Conservation (phyloP, 2,888 invertebrate species). For the Microchrysa polita region DNA sequence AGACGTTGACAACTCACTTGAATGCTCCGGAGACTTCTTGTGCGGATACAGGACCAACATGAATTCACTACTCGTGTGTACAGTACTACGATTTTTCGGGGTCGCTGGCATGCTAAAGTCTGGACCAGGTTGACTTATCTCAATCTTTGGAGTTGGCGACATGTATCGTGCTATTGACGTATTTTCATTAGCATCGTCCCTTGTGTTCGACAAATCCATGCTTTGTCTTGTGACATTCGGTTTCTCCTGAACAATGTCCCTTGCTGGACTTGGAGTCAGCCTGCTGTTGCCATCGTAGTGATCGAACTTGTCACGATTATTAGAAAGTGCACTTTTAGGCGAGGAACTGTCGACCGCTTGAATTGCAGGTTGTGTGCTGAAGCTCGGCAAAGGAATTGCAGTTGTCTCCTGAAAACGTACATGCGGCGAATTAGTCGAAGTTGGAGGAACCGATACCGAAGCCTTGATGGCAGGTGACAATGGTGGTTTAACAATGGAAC, state of each 20-base stretch:
- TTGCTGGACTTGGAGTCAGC: not conserved
- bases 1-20: conserved; percentile 59
- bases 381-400: not conserved
- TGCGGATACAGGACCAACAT: conserved; percentile 79
- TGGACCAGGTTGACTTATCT: conserved; percentile 55
- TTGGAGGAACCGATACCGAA: not conserved
- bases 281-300: not conserved
- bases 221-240: conserved; percentile 54
- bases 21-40: conserved; percentile 66
- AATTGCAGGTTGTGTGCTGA: not conserved
- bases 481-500: not conserved
- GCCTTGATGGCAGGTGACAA: not conserved
- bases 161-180: conserved; percentile 30
- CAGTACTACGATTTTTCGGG: conserved; percentile 59
- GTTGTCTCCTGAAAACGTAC: conserved; percentile 15
- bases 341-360: not conserved
- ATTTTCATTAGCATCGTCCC: conserved; percentile 22
- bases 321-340: not conserved
- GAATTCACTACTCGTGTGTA: conserved; percentile 79
- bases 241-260: not conserved
- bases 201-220: conserved; percentile 50
- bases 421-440: not conserved
- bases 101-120: conserved; percentile 18
- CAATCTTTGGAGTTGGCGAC: conserved; percentile 56
- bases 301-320: not conserved